Base-by-base conservation (phyloP, 1,140 invertebrate species). In the Trichonephila clavipes region DNA sequence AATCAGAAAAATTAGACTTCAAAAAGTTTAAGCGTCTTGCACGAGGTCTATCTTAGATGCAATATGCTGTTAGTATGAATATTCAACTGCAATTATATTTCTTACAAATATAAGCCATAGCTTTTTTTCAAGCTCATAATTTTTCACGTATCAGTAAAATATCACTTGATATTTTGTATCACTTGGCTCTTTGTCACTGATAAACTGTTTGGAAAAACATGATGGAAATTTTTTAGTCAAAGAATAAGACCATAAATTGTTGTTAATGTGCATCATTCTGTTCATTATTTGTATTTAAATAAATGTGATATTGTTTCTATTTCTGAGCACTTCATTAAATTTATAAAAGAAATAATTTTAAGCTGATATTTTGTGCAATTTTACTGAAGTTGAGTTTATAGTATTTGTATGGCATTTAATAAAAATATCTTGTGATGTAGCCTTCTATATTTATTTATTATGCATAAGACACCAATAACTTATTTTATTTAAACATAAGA, bases 321-420 rank as follows among this genome's bases (percentile, higher is more conserved):
- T 77, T 77, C 34, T 77, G 14, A 77, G 72, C 72, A 77, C 72
- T 18, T 77, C 18, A 16, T 40, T 34, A 40, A 77, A 77, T 40
- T 34, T 40, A 34, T 18, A 77, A 18, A 14, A 18, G 28, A 18
- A 77, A 77, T 77, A 14, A 18, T 77, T 77, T 77, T 77, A 77
- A 40, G 72, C 72, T 19, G n/a, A 59, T 72, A 77, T 90, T 58
- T 90, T 77, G 88, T 90, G 88, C 88, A 90, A 90, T 90, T 77
- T 90, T 90, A 90, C 64, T 59, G n/a, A 90, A n/a, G 66, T 72
- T 90, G 64, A 72, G 64, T 72, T 90, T 61, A 59, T 77, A 90
- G 69, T 40, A 90, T 90, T 90, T 90, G 88, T 90, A 72, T 6
- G 19, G 28, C 10, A 90, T 77, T 72, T 58, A 90, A 72, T 90